A percentile compares a stretch with the other conserved stretches of the same genome.
Conservation (phyloP, 1,140 invertebrate genomes). For the Drosophila obscura region DNA sequence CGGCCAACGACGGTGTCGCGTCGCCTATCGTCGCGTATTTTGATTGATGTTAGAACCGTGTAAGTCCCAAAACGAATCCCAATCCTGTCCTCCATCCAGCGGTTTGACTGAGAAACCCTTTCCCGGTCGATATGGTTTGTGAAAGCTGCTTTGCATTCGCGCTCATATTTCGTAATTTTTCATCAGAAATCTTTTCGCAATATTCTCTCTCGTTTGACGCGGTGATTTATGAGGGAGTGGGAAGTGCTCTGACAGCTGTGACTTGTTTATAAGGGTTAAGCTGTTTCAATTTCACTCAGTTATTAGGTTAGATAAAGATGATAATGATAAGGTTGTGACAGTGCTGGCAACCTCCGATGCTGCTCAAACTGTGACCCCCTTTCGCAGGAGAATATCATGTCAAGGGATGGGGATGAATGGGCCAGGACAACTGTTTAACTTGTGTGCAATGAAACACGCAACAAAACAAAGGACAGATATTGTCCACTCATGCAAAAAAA, state of each 20-base stretch:
- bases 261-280: conserved; percentile 77
- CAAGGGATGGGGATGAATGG: not conserved
- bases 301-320: conserved; percentile 73
- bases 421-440: conserved; percentile 63
- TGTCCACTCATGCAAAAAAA: conserved; percentile 62
- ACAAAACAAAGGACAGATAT: conserved; percentile 10
- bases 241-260: conserved; percentile 55
- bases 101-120: conserved; percentile 52
- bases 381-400: not conserved
- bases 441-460: conserved; percentile 59
- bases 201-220: conserved; percentile 43
- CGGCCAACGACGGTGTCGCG: conserved; percentile 19
- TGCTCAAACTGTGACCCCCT: conserved; percentile 29
- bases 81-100: conserved; percentile 38
- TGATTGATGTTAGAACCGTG: conserved; percentile 76
- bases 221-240: conserved; percentile 73
- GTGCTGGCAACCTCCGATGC: conserved; percentile 25
- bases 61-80: conserved; percentile 62
- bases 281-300: conserved; percentile 77
- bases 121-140: conserved; percentile 29
- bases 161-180: conserved; percentile 77
- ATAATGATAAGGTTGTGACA: conserved; percentile 80
- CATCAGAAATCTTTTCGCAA: conserved; percentile 48
- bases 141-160: conserved; percentile 42
- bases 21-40: conserved; percentile 46